Evolutionary conservation across 2,797 vertebrate species (phyloP), one percentile per base, ranked within the genome.

Genomic region (Argya squamiceps): DNA sequence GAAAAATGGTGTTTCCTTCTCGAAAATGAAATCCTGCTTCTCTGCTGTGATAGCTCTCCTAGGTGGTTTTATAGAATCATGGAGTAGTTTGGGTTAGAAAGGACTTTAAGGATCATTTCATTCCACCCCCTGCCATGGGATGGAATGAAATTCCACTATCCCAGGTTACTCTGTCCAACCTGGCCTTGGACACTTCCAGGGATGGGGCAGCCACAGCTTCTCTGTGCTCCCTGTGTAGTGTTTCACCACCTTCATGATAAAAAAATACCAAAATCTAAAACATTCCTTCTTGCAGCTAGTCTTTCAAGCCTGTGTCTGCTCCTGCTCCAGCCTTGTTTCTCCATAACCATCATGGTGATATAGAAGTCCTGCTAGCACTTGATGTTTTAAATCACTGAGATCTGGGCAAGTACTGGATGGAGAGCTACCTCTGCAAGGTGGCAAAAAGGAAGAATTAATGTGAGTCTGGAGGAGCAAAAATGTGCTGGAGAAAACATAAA

Each of bases 111-210:
- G 14, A 4, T 2, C 6, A 34, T 30, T 32, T 15, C 0, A 9
- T 41, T 37, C 18, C 32, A 9, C 4, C 0, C 4, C 4, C 10
- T 41, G 24, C 39, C 4, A 0, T 5, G 10, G 5, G 2, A 49
- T 49, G 23, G 47, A 49, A 15, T 49, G 24, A 49, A 49, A 49
- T 49, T 43, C 37, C 8, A 8, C 10, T 2, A 3, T 9, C 6
- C 5, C 56, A 39, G 36, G 16, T 16, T 70, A 17, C 27, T 22
- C 8, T 1, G 0, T 27, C 41, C 62, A 8, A 0, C 32, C 32
- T 64, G n/a, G 1, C 27, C 36, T 84, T 4, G 56, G 2, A 14
- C 46, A 5, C 3, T 34, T 9, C 23, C 41, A 68, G 49, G 9
- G 34, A 34, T 37, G 53, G 29, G 14, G 11, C 44, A 46, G 3